Evolutionary conservation across 2,797 vertebrate species (phyloP).

Genomic region (Mycteria americana): DNA sequence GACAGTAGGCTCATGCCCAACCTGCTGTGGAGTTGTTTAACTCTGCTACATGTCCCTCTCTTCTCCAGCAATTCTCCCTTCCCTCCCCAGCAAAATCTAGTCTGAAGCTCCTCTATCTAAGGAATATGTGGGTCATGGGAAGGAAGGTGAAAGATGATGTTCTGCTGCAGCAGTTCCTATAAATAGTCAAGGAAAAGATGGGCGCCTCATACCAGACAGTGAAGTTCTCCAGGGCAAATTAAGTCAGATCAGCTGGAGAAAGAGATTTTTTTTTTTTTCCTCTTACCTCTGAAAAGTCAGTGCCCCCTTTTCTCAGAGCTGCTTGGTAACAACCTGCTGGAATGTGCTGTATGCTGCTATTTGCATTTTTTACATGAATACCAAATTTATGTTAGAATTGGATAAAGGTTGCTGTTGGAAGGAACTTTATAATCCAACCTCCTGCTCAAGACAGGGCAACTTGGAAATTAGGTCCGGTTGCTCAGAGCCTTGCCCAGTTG

Average conservation of each 20-base stretch:
- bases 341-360: background rate
- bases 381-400: background rate
- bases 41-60: background rate
- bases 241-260: background rate
- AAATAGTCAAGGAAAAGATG: background rate
- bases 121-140: background rate
- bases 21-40: background rate
- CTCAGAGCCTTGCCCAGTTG: background rate
- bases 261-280: background rate
- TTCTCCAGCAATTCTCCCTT: background rate
- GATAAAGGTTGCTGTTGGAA: background rate
- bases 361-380: background rate
- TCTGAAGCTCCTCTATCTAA: rapidly evolving
- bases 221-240: background rate
- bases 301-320: background rate
- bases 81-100: background rate
- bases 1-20: background rate
- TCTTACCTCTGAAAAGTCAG: background rate
- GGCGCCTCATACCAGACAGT: background rate
- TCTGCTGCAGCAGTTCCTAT: background rate
- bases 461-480: background rate
- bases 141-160: background rate
- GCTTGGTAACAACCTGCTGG: background rate
- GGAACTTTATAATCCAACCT: background rate
- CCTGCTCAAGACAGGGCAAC: background rate